Percentiles rank a stretch among this genome's conserved stretches.
Evolutionary conservation across 2,888 invertebrate genomes (phyloP).

Genomic region (Trichopoda pennipes): DNA sequence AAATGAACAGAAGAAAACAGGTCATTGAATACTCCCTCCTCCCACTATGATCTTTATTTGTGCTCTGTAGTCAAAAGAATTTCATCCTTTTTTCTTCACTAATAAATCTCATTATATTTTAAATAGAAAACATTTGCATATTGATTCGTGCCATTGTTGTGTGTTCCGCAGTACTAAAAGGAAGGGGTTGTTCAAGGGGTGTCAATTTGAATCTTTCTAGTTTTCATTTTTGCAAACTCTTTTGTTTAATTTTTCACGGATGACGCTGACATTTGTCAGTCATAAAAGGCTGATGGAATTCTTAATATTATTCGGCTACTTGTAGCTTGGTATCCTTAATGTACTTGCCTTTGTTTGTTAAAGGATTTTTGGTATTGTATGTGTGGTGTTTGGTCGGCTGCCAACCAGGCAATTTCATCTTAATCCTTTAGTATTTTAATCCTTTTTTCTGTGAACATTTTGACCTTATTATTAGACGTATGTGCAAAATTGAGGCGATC

Average conservation of each 20-base stretch:
- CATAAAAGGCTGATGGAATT: conserved; percentile 62
- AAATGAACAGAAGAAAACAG: conserved; percentile 42
- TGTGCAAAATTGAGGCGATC: background rate
- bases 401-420: conserved; percentile 27
- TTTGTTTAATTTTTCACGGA: conserved; percentile 40
- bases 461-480: conserved; percentile 6
- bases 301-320: conserved; percentile 60
- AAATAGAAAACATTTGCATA: conserved; percentile 64
- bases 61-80: background rate
- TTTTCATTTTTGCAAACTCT: conserved; percentile 22
- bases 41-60: conserved; percentile 28
- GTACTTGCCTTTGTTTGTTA: conserved; percentile 43
- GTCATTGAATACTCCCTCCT: conserved; percentile 49
- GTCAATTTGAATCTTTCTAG: conserved; percentile 33
- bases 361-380: conserved; percentile 57
- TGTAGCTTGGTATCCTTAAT: conserved; percentile 41
- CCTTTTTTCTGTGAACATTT: conserved; percentile 30
- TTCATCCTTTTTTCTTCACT: conserved; percentile 31
- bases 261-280: conserved; percentile 12
- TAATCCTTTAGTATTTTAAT: conserved; percentile 59
- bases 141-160: conserved; percentile 37
- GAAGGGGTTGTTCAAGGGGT: conserved; percentile 60
- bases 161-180: conserved; percentile 28
- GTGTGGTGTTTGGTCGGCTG: conserved; percentile 48
- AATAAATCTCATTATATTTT: conserved; percentile 49